Base-by-base conservation (phyloP, 1,140 invertebrate genomes). In the Pemphigus obesinymphae region DNA sequence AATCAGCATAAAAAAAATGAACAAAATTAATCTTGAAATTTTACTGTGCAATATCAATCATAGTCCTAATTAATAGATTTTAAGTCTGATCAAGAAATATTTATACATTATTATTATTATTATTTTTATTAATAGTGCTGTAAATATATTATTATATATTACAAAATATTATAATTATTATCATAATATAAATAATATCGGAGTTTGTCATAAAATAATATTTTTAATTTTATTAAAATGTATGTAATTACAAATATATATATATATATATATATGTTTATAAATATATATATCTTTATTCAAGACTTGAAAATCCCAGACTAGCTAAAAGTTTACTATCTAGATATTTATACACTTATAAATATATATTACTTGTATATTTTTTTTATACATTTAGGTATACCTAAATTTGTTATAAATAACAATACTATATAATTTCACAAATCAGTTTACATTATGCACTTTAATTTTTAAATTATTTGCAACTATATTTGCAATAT, bases 81-180 rank as follows among this genome's bases (percentile, higher is more conserved):
- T 78, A 78, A 78, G 75, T 78, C n/a, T 78, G 75, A 78, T 55
- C 70, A 73, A 40, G 37, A 75, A 53, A 29, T 20, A 70, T 26
- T 17, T 53, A 50, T 73, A 31, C 53, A 50, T 50, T 29, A 75
- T 73, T 45, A 50, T 70, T 45, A 48, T 48, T 48, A 48, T 75
- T 53, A 50, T 34, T 53, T 53, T 50, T 7, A 75, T 75, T 66
- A 66, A 17, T 40, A 34, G 4, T n/a, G n/a, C n/a, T n/a, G n/a
- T n/a, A n/a, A n/a, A n/a, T n/a, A n/a, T 40, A 37, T 66, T 66
- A 66, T 70, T 70, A n/a, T n/a, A n/a, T n/a, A n/a, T n/a, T n/a
- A n/a, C n/a, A n/a, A n/a, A n/a, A n/a, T n/a, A n/a, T n/a, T n/a
- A n/a, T n/a, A n/a, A 53, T 75, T 50, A 50, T 31, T 50, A 31